Percentiles rank a stretch among this genome's conserved stretches.
These are phyloP conservation scores for Psettodes erumei DNA, from an alignment of 2,113 vertebrate species.

Conservation along the genomic window DNA sequence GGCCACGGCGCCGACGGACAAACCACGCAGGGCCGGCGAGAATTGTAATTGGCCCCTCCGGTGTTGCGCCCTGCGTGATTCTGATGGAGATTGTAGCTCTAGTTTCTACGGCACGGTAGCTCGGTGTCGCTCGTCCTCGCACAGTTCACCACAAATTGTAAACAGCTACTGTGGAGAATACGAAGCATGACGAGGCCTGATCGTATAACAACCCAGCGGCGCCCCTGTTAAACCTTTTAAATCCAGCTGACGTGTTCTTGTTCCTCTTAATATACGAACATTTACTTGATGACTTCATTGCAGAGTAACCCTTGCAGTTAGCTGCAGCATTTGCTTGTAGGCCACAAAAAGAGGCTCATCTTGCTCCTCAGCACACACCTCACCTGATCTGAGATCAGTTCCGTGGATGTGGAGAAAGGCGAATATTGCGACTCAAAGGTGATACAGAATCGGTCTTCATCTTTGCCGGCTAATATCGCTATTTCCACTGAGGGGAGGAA, in stretches of 20 bases:
- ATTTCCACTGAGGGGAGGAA: too few species aligned
- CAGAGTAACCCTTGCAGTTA: neutral
- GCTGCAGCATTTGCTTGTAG: conserved; percentile 10
- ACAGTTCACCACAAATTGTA: neutral
- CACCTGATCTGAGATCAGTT: neutral
- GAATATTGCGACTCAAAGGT: too few species aligned
- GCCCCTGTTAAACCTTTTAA: too few species aligned
- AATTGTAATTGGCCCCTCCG: neutral
- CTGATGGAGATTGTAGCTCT: too few species aligned
- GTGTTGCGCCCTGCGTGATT: too few species aligned
- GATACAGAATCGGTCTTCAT: too few species aligned
- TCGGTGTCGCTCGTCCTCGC: too few species aligned
- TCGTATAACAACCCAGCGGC: too few species aligned
- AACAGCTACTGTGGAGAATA: neutral
- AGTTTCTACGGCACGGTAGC: neutral
- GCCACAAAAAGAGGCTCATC: neutral
- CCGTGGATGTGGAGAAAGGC: conserved; percentile 2
- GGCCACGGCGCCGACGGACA: neutral
- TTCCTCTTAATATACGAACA: conserved; percentile 7
- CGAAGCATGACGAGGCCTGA: neutral
- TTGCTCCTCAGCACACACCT: neutral
- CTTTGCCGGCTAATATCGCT: too few species aligned
- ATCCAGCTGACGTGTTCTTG: conserved; percentile 14
- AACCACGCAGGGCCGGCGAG: neutral
- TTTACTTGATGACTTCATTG: conserved; percentile 13